Evolutionary conservation across 2,797 vertebrate species (phyloP).

Genomic region (Rhinophrynus dorsalis): DNA sequence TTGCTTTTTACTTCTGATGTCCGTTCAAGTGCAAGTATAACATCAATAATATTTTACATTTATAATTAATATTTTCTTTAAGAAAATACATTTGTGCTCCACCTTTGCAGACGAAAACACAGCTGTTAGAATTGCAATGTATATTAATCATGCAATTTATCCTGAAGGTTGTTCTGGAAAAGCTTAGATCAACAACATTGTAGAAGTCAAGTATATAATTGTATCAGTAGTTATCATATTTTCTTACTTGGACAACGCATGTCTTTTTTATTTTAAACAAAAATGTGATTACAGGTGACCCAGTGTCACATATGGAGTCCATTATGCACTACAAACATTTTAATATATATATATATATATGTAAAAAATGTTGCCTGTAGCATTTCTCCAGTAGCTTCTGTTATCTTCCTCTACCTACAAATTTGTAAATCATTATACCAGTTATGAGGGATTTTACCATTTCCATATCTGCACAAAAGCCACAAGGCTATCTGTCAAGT

Average conservation of each 20-base stretch:
- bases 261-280: constrained; percentile 38
- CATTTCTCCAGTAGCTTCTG: neutral
- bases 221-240: constrained; percentile 34
- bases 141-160: constrained; percentile 9
- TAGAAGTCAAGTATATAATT: constrained; percentile 42
- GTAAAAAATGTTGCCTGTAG: no score
- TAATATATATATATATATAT: no score
- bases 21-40: no score
- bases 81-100: no score
- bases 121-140: neutral
- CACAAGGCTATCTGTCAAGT: no score
- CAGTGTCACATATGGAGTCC: constrained; percentile 29
- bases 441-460: no score
- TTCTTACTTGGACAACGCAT: constrained; percentile 37
- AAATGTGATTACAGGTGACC: constrained; percentile 31
- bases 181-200: constrained; percentile 22
- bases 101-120: neutral
- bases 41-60: no score
- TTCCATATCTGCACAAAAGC: no score
- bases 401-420: no score
- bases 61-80: no score
- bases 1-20: no score
- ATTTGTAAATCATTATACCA: no score
- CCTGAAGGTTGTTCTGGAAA: constrained; percentile 35
- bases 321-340: constrained; percentile 19